phyloP scores from a whole-genome alignment of 2,888 invertebrate species.

The Leptopilina syphax region DNA sequence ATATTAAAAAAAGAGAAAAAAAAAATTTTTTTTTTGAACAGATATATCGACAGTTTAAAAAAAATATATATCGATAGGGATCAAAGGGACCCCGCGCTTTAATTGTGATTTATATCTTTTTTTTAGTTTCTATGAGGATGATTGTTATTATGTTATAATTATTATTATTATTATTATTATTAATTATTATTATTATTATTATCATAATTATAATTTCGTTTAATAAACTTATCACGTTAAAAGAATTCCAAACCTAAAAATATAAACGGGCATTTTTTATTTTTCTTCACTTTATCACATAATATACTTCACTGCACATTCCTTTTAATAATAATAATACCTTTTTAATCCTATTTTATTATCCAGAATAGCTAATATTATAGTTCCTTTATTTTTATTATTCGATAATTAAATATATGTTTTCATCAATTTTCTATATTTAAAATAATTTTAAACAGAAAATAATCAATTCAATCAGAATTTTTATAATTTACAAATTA shows the following conservation, averaged over 20 bases:
- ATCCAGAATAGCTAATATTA: too few species aligned
- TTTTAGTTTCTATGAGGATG: constrained; percentile 64
- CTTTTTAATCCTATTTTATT: too few species aligned
- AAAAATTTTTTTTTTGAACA: too few species aligned
- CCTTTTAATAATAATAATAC: neutral
- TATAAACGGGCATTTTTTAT: constrained; percentile 49
- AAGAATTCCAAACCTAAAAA: constrained; percentile 57
- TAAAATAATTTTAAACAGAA: too few species aligned
- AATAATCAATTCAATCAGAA: too few species aligned
- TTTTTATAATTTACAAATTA: too few species aligned
- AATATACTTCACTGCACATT: neutral
- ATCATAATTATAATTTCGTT: constrained; percentile 73
- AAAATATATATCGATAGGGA: constrained; percentile 43
- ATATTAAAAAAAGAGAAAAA: too few species aligned
- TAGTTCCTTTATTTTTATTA: too few species aligned
- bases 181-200: constrained; percentile 66
- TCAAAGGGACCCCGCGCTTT: constrained; percentile 70
- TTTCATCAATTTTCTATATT: too few species aligned
- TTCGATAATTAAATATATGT: too few species aligned
- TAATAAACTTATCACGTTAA: constrained; percentile 74
- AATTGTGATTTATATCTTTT: constrained; percentile 73
- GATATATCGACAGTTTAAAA: too few species aligned
- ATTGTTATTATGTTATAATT: constrained; percentile 44
- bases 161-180: constrained; percentile 59
- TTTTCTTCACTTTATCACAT: constrained; percentile 18